Evolutionary conservation across 1,140 invertebrate species (phyloP).

Genomic region (Nasonia giraulti): DNA sequence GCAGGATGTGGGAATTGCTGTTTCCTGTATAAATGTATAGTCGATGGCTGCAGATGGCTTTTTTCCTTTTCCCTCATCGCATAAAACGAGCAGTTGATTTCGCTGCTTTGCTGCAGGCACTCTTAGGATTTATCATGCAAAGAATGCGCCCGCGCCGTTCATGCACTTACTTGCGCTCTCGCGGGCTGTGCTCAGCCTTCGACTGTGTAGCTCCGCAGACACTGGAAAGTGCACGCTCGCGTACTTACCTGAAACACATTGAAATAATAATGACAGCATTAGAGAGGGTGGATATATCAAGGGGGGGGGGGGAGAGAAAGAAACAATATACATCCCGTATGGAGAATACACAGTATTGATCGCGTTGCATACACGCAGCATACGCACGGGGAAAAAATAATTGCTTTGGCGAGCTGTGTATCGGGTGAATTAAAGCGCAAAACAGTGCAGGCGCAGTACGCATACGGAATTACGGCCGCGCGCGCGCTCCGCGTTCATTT

Average conservation of each 20-base stretch:
- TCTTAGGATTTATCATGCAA: neutral
- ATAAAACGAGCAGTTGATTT: no score
- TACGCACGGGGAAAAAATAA: neutral
- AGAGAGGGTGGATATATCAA: neutral
- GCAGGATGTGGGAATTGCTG: no score
- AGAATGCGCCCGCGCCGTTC: neutral
- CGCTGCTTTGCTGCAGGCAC: slow-evolving; percentile 9
- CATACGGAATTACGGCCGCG: neutral
- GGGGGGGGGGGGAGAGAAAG: no score
- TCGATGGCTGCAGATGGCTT: no score
- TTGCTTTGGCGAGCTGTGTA: neutral
- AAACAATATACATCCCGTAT: neutral
- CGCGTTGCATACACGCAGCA: no score
- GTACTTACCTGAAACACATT: slow-evolving; percentile 45
- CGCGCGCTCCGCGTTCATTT: neutral
- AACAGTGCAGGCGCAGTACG: neutral
- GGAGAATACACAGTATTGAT: neutral
- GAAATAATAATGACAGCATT: slow-evolving; percentile 41
- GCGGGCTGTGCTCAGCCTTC: neutral
- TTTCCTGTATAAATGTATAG: no score
- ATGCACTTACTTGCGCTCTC: slow-evolving; percentile 34
- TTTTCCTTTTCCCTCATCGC: no score
- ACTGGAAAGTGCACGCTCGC: neutral
- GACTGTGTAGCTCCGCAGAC: neutral
- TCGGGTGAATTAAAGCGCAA: neutral